Base-by-base conservation (phyloP, 2,113 vertebrate genomes). In the Phocoena sinus region DNA sequence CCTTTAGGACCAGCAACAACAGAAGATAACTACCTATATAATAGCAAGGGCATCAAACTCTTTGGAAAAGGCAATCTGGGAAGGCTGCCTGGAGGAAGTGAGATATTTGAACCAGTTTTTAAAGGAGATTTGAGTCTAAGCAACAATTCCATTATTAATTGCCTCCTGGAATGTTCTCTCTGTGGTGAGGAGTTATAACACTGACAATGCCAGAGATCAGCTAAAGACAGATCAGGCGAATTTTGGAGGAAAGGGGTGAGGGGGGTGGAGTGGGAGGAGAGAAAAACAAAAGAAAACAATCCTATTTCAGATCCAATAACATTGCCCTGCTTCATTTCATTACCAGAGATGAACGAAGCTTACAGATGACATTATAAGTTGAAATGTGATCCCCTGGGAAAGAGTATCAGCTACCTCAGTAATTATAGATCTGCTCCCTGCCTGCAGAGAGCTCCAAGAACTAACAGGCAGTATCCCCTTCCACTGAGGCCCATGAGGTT, bases 321-420 rank as follows among this genome's bases (percentile, higher is more conserved):
- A 62, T 21, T 41, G 26, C 56, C 44, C 56, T 28, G 13, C 28
- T 92, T 83, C 71, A 36, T 89, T 93, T 95, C 92, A 70, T 79
- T 92, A 53, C 36, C 3, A 68, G 70, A 94, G 85, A 70, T 15
- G 38, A 92, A 88, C 8, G 0, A 47, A 70, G 58, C 63, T 97
- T 88, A 92, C 38, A 71, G 85, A 87, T 96, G 86, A 68, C 47
- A 58, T 82, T 81, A n/a, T 60, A 53, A 76, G 79, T 74, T 82
- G 80, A 96, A 96, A 96, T 0, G 5, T 1, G 44, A 93, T 81
- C 65, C 77, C 65, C 94, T 94, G 94, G 88, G 96, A 94, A 92
- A 56, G 76, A n/a, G 0, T 41, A 56, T 79, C 41, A 28, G n/a
- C 73, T 83, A 87, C 91, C 87, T 95, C 68, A 28, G 23, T 90